Evolutionary conservation across 1,140 invertebrate genomes (phyloP).

Genomic region (Drosophila sturtevanti): DNA sequence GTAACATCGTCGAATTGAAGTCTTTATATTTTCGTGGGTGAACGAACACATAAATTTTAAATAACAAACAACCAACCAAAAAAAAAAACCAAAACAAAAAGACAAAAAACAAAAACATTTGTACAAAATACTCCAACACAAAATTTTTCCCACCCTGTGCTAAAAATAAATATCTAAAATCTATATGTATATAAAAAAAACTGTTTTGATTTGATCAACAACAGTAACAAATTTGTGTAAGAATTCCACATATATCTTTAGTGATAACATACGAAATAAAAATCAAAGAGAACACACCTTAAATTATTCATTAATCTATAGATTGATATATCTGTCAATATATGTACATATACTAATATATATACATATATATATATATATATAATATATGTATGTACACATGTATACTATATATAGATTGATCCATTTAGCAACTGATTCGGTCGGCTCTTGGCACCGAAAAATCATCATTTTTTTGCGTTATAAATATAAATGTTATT

Average conservation of each 20-base stretch:
- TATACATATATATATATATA: neutral
- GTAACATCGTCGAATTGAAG: slow-evolving; percentile 36
- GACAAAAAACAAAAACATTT: too few relatives aligned
- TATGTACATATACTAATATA: neutral
- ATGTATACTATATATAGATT: slow-evolving; percentile 19
- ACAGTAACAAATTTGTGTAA: neutral
- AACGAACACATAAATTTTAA: neutral
- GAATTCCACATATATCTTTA: neutral
- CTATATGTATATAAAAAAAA: slow-evolving; percentile 37
- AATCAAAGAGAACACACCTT: slow-evolving; percentile 36
- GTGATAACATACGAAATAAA: slow-evolving; percentile 1
- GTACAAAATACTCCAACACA: too few relatives aligned
- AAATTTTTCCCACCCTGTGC: slow-evolving; percentile 22
- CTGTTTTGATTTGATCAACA: neutral
- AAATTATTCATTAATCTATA: slow-evolving; percentile 4
- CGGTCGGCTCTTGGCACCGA: slow-evolving; percentile 53
- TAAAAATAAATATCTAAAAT: slow-evolving; percentile 47
- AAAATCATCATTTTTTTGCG: slow-evolving; percentile 43
- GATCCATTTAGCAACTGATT: slow-evolving; percentile 73
- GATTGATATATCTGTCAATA: neutral
- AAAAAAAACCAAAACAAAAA: neutral
- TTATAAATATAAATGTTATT: slow-evolving; percentile 60
- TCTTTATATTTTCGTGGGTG: slow-evolving; percentile 6
- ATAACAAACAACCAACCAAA: neutral
- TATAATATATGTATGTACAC: too few relatives aligned